phyloP scores from a whole-genome alignment of 1,140 invertebrate genomes.

The Drosophila hydei region DNA sequence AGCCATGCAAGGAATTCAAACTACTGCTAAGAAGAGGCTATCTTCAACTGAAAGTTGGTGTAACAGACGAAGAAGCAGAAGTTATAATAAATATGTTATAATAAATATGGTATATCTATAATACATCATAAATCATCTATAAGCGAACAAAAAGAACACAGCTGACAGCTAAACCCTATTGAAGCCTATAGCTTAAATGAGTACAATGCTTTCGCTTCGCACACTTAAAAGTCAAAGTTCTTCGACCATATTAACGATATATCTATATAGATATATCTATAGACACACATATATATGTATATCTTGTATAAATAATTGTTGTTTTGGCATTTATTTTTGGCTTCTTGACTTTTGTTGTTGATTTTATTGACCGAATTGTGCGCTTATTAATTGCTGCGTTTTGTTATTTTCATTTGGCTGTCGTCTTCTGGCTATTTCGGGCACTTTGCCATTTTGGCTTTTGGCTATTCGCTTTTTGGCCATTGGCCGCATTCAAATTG shows the following conservation, averaged over 20 bases:
- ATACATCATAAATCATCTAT: too few relatives aligned
- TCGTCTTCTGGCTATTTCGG: constrained; percentile 25
- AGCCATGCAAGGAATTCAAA: too few relatives aligned
- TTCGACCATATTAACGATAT: constrained; percentile 9
- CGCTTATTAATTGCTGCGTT: constrained; percentile 65
- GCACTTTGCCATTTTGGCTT: constrained; percentile 52
- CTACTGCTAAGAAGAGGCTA: too few relatives aligned
- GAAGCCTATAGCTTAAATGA: too few relatives aligned
- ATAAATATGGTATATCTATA: too few relatives aligned
- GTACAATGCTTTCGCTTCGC: neutral
- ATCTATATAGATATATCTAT: constrained; percentile 4
- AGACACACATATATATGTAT: constrained; percentile 15
- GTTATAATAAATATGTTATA: too few relatives aligned
- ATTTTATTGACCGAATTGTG: constrained; percentile 73
- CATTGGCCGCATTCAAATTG: constrained; percentile 44
- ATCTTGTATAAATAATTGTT: constrained; percentile 1
- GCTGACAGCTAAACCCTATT: too few relatives aligned
- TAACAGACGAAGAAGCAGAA: too few relatives aligned
- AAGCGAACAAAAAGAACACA: too few relatives aligned
- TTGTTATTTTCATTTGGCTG: constrained; percentile 3
- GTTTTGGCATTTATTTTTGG: constrained; percentile 55
- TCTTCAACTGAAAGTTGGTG: too few relatives aligned
- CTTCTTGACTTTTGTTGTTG: constrained; percentile 43
- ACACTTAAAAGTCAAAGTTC: neutral
- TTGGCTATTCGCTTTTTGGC: constrained; percentile 31